Conservation (phyloP, 1,140 invertebrate genomes). For the Hycleus phaleratus region DNA sequence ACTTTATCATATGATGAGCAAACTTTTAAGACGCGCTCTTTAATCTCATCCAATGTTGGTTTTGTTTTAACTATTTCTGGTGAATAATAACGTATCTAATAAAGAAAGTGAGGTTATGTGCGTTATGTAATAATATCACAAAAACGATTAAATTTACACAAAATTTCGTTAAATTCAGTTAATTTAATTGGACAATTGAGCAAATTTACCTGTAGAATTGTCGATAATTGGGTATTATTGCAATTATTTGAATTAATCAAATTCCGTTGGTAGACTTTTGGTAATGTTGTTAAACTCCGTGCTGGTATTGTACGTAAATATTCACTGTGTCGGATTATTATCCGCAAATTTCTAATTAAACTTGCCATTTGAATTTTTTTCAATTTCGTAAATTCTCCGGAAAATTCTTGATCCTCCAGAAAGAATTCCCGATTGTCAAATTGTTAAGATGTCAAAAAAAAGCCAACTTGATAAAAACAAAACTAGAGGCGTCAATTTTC, state of each 20-base stretch:
- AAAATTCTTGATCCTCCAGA: no score
- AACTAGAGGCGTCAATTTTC: no score
- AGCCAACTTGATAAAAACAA: no score
- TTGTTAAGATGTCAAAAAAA: no score
- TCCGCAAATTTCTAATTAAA: not conserved
- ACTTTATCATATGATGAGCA: slow-evolving; percentile 74
- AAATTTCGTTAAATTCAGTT: not conserved
- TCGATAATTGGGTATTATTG: not conserved
- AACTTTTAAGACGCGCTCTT: slow-evolving; percentile 68
- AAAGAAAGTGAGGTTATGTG: slow-evolving; percentile 29
- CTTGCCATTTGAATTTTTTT: not conserved
- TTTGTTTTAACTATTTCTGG: slow-evolving; percentile 35
- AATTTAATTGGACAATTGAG: not conserved
- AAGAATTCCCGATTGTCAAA: no score
- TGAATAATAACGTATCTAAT: slow-evolving; percentile 33
- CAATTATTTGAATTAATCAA: not conserved
- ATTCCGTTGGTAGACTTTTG: not conserved
- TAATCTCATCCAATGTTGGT: slow-evolving; percentile 49
- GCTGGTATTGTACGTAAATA: not conserved
- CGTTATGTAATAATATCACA: slow-evolving; percentile 28
- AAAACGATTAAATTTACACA: not conserved
- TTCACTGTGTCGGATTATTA: not conserved
- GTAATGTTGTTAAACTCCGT: not conserved
- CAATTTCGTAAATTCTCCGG: not conserved
- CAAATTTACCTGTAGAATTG: not conserved